Conservation (phyloP, 2,888 invertebrate genomes). For the Macropis europaea region DNA sequence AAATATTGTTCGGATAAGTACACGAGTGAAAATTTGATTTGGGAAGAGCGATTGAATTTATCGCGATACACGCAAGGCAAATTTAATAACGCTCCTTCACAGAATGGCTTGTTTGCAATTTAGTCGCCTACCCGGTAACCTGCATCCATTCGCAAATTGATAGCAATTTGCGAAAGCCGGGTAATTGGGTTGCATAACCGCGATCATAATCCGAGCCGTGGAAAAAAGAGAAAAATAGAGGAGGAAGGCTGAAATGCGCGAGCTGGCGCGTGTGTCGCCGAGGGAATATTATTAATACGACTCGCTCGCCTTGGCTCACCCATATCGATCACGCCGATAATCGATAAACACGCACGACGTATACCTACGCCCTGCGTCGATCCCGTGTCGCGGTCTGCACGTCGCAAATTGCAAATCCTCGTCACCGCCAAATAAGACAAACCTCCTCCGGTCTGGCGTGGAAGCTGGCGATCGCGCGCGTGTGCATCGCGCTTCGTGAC, state of each 20-base stretch:
- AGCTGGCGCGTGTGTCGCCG: conserved; percentile 90
- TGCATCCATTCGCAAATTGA: conserved; percentile 51
- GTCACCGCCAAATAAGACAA: conserved; percentile 55
- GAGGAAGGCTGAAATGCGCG: conserved; percentile 49
- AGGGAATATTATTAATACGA: conserved; percentile 81
- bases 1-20: no score
- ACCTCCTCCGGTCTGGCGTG: background rate
- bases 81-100: conserved; percentile 2
- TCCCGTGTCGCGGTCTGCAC: background rate
- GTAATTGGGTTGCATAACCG: conserved; percentile 73
- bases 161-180: conserved; percentile 57
- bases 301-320: conserved; percentile 77
- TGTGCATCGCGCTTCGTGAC: conserved; percentile 6
- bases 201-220: conserved; percentile 62
- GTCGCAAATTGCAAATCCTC: conserved; percentile 41
- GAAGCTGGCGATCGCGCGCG: no score
- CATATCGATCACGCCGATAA: conserved; percentile 74
- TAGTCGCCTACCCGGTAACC: conserved; percentile 14
- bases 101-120: background rate
- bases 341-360: conserved; percentile 67
- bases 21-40: conserved; percentile 15
- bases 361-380: conserved; percentile 39
- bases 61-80: background rate
- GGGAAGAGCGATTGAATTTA: background rate
- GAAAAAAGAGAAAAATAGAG: background rate